A percentile compares a stretch with the other conserved stretches of the same genome.
Evolutionary conservation across 1,140 invertebrate genomes (phyloP).

Genomic region (Apis cerana): DNA sequence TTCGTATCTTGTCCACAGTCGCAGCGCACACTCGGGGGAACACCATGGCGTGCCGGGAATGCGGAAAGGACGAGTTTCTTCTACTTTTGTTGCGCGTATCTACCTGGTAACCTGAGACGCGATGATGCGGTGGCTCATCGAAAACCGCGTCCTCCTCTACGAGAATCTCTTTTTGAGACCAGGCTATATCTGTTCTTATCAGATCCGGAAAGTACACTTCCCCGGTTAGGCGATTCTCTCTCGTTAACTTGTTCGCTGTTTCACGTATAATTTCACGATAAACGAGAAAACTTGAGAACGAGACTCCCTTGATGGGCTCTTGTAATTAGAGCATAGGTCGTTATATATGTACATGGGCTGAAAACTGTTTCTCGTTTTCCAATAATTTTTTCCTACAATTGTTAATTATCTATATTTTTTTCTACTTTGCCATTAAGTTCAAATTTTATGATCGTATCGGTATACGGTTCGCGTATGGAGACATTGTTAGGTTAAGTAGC

Average conservation of each 20-base stretch:
- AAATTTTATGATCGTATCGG: too few species aligned
- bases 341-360: not conserved
- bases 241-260: not conserved
- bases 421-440: too few species aligned
- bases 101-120: slow-evolving; percentile 52
- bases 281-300: slow-evolving; percentile 8
- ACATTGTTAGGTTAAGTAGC: too few species aligned
- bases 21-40: slow-evolving; percentile 47
- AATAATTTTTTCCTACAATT: too few species aligned
- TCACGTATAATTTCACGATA: not conserved
- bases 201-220: slow-evolving; percentile 44
- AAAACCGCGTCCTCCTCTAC: slow-evolving; percentile 53
- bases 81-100: slow-evolving; percentile 57
- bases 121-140: slow-evolving; percentile 56
- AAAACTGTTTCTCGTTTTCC: not conserved
- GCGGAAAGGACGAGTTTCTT: slow-evolving; percentile 59
- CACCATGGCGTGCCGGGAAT: slow-evolving; percentile 51
- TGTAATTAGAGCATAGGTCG: slow-evolving; percentile 10
- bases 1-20: slow-evolving; percentile 45
- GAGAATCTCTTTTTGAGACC: slow-evolving; percentile 37
- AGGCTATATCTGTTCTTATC: slow-evolving; percentile 55
- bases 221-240: slow-evolving; percentile 29
- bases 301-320: slow-evolving; percentile 9
- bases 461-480: too few species aligned
- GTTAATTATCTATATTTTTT: too few species aligned